Evolutionary conservation across 2,797 vertebrate genomes (phyloP), one percentile per base, ranked within the genome.

Genomic region (Oreortyx pictus): DNA sequence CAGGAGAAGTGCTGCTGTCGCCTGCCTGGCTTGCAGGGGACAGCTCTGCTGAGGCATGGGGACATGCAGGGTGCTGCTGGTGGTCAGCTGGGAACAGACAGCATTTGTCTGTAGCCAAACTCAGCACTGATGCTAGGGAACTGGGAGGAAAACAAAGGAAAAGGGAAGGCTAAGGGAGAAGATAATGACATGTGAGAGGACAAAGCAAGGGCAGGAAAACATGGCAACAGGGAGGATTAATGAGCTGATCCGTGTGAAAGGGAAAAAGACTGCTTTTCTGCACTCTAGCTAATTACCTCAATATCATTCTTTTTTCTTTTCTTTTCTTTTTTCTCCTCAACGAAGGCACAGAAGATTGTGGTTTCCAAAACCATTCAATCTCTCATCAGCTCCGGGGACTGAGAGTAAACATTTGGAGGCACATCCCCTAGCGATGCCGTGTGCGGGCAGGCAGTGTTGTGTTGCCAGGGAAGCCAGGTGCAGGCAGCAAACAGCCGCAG

Each of bases 341-440:
- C 66, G 96, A 95, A 91, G 35, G 41, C 71, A 50, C 39, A 20
- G 67, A 47, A 47, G 86, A 83, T 81, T 72, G 76, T 35, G 24
- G 27, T 78, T 92, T 84, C 33, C 57, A 84, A 29, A 75, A 41
- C 56, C 29, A 27, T 52, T 85, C 78, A 59, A 33, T 95, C 95
- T 96, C 74, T 96, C 95, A 92, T 41, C 95, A 91, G 60, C 91
- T 86, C 85, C 54, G n/a, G 56, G 44, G 46, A 25, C 1, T 64
- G 27, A 59, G 73, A 31, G 77, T 95, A 95, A 97, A 97, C 97
- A 96, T 96, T 96, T 96, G 64, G 79, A 81, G 88, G n/a, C 75
- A 66, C 77, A 83, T 71, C 93, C 95, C 95, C 83, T 95, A 96
- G 96, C 71, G 46, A 94, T 96, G 81, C 85, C 2, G 1, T 12